Base-by-base conservation (phyloP, 2,113 vertebrate species). In the Dendrocopos noguchii region DNA sequence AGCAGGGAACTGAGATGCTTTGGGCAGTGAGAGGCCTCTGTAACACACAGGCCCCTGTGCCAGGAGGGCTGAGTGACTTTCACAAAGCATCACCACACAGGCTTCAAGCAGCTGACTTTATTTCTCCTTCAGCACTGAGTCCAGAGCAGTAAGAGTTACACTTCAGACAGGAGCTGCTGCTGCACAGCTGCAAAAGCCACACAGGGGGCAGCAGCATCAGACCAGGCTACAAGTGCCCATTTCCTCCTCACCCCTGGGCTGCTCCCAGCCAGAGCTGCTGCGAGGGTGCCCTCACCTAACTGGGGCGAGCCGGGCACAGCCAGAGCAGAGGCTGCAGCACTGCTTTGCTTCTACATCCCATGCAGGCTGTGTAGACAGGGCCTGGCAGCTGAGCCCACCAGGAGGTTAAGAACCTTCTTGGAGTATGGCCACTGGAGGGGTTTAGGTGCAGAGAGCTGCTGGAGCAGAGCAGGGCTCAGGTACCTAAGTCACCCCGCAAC, bases 41-140 rank as follows among this genome's bases (percentile, higher is more conserved):
- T n/a, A 80, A 71, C 67, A 0, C 50, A 7, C 33, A 75, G 77
- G 34, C 72, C 88, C 77, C 81, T 80, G 84, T 7, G 64, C 89
- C 46, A 66, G 84, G 59, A 95, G 91, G 33, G 59, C 88, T 6
- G 55, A 64, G 85, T 39, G 65, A 85, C 87, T 90, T 91, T 95
- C 59, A 96, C 29, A 95, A 97, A 97, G 42, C 93, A 97, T 75
- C 95, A 97, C 88, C 91, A 92, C 91, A 94, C 57, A 42, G 79
- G 92, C 84, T 94, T 96, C 96, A 95, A 67, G 96, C 24, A 88
- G 93, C 95, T 97, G 73, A 92, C 91, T 98, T 97, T 96, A 96
- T 97, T 97, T 97, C 78, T 87, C 72, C 94, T 95, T 95, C 85
- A 92, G 77, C 68, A 85, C 68, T 15, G 83, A 88, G 90, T 53